These are phyloP conservation scores for Paracyclopina nana DNA, from an alignment of 1,140 invertebrate species.

Conservation along the genomic window DNA sequence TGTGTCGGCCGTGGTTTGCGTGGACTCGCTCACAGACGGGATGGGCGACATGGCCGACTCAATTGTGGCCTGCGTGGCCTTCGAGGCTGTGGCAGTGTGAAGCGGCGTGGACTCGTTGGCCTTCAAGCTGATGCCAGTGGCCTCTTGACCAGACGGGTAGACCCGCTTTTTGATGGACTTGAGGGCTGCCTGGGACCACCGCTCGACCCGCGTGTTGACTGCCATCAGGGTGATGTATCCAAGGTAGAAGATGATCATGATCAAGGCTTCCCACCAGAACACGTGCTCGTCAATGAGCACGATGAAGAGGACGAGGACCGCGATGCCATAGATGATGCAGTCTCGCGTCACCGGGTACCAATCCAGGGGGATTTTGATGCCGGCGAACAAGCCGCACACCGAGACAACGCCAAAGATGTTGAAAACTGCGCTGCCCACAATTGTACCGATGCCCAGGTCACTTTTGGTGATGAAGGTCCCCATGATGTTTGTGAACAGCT, in stretches of 20 bases:
- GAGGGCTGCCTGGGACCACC: neutral
- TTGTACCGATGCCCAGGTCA: constrained; percentile 31
- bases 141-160: too few species aligned
- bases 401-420: constrained; percentile 32
- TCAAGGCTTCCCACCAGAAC: constrained; percentile 25
- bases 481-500: constrained; percentile 7
- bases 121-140: too few species aligned
- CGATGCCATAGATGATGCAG: constrained; percentile 28
- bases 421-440: constrained; percentile 32
- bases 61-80: neutral
- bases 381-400: constrained; percentile 23
- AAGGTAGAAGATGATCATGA: constrained; percentile 20
- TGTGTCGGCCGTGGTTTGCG: too few species aligned
- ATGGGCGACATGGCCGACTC: too few species aligned
- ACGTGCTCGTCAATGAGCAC: constrained; percentile 28
- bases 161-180: neutral
- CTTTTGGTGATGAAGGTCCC: constrained; percentile 23
- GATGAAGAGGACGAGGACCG: constrained; percentile 26
- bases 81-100: neutral
- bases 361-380: constrained; percentile 20
- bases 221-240: constrained; percentile 22
- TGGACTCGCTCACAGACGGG: too few species aligned
- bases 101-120: neutral
- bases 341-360: constrained; percentile 30
- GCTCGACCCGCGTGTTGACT: constrained; percentile 19